A percentile compares a stretch with the other conserved stretches of the same genome.
Evolutionary conservation across 1,140 invertebrate species (phyloP).

Genomic region (Sycophaga agraensis): DNA sequence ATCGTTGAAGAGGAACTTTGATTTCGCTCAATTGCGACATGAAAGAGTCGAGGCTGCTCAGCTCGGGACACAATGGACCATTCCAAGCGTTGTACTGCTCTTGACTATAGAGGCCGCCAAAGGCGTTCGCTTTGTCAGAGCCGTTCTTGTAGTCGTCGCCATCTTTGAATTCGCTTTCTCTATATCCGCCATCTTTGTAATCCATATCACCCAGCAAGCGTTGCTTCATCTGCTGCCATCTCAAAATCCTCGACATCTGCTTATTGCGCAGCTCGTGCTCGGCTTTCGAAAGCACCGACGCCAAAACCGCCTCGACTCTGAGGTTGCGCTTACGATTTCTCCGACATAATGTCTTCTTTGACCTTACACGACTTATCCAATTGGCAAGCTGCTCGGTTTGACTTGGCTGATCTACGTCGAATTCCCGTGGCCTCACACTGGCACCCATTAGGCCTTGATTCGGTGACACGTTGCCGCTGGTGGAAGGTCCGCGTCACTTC

Average conservation of each 20-base stretch:
- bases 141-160: not conserved
- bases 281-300: slow-evolving; percentile 46
- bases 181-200: not conserved
- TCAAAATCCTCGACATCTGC: slow-evolving; percentile 47
- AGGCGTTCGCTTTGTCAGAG: not conserved
- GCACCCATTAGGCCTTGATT: slow-evolving; percentile 27
- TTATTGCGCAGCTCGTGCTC: slow-evolving; percentile 51
- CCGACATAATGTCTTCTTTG: slow-evolving; percentile 51
- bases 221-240: slow-evolving; percentile 50
- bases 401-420: slow-evolving; percentile 36
- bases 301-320: slow-evolving; percentile 54
- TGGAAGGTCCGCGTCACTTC: not conserved
- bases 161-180: not conserved
- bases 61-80: slow-evolving; percentile 37
- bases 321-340: slow-evolving; percentile 49
- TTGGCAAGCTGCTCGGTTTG: slow-evolving; percentile 45
- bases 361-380: slow-evolving; percentile 55
- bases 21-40: slow-evolving; percentile 43
- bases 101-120: not conserved
- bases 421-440: slow-evolving; percentile 26
- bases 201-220: slow-evolving; percentile 32
- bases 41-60: slow-evolving; percentile 45
- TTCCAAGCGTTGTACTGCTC: slow-evolving; percentile 33
- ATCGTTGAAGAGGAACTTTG: slow-evolving; percentile 42
- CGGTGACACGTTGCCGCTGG: too few relatives aligned